A percentile compares a stretch with the other conserved stretches of the same genome.
These are phyloP conservation scores for Xiphophorus maculatus DNA, from an alignment of 2,113 vertebrate genomes.

Conservation along the genomic window DNA sequence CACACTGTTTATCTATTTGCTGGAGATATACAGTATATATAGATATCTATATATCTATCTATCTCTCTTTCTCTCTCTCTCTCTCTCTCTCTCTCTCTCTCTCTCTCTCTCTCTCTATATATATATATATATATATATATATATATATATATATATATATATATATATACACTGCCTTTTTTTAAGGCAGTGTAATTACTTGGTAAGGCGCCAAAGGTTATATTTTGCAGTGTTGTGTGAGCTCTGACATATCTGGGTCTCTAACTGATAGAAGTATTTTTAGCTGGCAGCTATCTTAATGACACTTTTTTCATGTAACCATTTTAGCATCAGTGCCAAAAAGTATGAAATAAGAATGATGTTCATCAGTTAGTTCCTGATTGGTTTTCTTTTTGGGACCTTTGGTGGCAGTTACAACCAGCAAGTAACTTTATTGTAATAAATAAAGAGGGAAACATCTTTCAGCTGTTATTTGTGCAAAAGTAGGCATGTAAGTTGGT, in stretches of 20 bases:
- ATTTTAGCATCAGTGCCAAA: constrained; percentile 48
- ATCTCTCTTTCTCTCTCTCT: too few species aligned
- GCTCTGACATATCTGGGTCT: constrained; percentile 68
- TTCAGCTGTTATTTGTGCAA: background rate
- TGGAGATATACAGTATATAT: background rate
- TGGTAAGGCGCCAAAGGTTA: constrained; percentile 40
- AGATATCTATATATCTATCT: too few species aligned
- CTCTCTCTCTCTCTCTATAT: too few species aligned
- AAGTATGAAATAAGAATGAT: constrained; percentile 23
- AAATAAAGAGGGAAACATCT: background rate
- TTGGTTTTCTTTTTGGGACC: constrained; percentile 20
- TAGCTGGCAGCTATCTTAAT: constrained; percentile 70
- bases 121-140: too few species aligned
- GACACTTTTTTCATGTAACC: constrained; percentile 60
- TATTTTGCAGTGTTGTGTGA: constrained; percentile 45
- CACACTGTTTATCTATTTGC: constrained; percentile 1
- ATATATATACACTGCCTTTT: background rate
- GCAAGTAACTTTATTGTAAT: constrained; percentile 37
- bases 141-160: too few species aligned
- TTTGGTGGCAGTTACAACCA: constrained; percentile 35
- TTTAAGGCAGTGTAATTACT: constrained; percentile 13
- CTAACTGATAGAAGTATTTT: constrained; percentile 65
- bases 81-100: too few species aligned
- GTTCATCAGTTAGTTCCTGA: constrained; percentile 1
- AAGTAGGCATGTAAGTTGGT: background rate